Evolutionary conservation across 1,140 invertebrate species (phyloP).

Genomic region (Drosophila neocordata): DNA sequence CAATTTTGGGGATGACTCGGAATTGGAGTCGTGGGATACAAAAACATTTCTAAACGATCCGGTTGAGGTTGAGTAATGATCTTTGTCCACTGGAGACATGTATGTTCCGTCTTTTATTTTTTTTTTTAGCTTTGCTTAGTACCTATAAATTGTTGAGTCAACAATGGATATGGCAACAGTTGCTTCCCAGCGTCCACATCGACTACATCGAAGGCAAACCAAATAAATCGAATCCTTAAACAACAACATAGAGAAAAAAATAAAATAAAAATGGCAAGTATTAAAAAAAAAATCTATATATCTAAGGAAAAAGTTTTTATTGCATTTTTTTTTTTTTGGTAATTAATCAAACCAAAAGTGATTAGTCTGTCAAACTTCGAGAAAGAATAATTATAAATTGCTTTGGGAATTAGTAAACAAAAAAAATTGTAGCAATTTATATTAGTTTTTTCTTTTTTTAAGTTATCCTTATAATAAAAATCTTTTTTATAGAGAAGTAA

Average conservation of each 20-base stretch:
- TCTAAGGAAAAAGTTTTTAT: too few relatives aligned
- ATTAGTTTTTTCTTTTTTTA: too few relatives aligned
- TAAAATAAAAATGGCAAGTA: not conserved
- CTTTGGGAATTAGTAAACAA: too few relatives aligned
- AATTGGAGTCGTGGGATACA: conserved; percentile 51
- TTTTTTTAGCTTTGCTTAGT: conserved; percentile 30
- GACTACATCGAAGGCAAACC: conserved; percentile 26
- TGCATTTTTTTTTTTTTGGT: too few relatives aligned
- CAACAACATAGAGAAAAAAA: not conserved
- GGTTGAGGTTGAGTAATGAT: conserved; percentile 38
- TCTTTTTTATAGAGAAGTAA: too few relatives aligned
- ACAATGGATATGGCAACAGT: conserved; percentile 42
- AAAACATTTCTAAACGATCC: conserved; percentile 38
- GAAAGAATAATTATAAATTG: too few relatives aligned
- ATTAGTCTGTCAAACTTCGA: too few relatives aligned
- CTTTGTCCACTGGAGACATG: conserved; percentile 55
- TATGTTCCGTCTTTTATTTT: conserved; percentile 35
- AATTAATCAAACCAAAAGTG: too few relatives aligned
- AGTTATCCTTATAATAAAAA: too few relatives aligned
- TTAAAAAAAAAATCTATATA: too few relatives aligned
- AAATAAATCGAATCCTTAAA: not conserved
- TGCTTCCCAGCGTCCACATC: conserved; percentile 37
- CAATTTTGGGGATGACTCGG: conserved; percentile 43
- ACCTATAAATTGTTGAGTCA: conserved; percentile 59
- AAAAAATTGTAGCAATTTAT: too few relatives aligned